phyloP scores from a whole-genome alignment of 2,797 vertebrate genomes.

The Falco concolor region DNA sequence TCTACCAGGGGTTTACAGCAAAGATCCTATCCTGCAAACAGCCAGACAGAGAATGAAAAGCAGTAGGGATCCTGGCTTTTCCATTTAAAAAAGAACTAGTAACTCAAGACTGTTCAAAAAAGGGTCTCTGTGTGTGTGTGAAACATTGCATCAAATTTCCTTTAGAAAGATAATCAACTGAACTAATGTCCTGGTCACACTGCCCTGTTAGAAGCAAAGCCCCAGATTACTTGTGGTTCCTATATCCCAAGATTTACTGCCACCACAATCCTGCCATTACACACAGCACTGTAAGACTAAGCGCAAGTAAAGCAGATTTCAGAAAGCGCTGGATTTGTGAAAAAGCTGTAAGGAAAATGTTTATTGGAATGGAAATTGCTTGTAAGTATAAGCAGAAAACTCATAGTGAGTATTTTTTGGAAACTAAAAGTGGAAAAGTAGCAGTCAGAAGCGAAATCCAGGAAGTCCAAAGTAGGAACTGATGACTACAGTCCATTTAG shows the following conservation, averaged over 20 bases:
- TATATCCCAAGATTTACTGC: background rate
- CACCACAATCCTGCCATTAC: background rate
- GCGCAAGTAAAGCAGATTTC: background rate
- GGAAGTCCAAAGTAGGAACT: background rate
- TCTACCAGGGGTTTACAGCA: background rate
- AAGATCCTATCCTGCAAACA: background rate
- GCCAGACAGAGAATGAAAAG: background rate
- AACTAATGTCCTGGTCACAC: background rate
- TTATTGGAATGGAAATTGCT: constrained; percentile 37
- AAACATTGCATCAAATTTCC: background rate
- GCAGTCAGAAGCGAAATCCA: constrained; percentile 32
- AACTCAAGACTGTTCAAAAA: background rate
- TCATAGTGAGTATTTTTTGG: constrained; percentile 17
- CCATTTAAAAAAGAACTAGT: background rate
- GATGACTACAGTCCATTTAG: background rate
- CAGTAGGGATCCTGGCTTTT: background rate
- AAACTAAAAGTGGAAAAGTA: constrained; percentile 33
- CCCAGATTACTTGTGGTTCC: background rate
- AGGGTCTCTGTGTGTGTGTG: background rate
- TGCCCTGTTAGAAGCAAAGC: background rate
- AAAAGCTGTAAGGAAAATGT: constrained; percentile 10
- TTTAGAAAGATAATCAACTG: background rate
- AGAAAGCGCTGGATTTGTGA: background rate
- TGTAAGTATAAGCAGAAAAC: constrained; percentile 4
- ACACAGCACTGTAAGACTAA: fast-evolving